A percentile compares a stretch with the other conserved stretches of the same genome.
Evolutionary conservation across 2,888 invertebrate genomes (phyloP).

Genomic region (Scaeva pyrastri): DNA sequence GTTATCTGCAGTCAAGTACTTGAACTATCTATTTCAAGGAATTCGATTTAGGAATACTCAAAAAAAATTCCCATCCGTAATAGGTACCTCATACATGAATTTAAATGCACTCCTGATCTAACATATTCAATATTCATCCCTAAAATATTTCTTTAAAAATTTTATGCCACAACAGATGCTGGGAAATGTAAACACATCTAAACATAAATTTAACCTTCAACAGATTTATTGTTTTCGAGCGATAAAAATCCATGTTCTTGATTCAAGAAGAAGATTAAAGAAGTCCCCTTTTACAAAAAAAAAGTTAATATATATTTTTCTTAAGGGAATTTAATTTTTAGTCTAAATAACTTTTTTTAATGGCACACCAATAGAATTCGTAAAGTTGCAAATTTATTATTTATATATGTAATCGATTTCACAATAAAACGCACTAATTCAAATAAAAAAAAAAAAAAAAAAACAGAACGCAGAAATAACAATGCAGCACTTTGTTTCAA

Average conservation of each 20-base stretch:
- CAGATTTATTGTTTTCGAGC: not conserved
- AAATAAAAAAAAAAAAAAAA: not conserved
- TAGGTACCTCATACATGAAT: not conserved
- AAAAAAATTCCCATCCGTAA: not conserved
- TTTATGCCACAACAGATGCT: constrained; percentile 5
- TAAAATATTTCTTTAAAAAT: not conserved
- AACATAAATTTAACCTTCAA: not conserved
- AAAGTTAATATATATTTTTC: not conserved
- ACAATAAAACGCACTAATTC: not conserved
- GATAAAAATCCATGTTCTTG: not conserved
- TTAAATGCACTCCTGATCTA: not conserved
- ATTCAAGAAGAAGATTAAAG: not conserved
- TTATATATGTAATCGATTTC: too few species aligned
- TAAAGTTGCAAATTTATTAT: constrained; percentile 30
- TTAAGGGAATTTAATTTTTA: not conserved
- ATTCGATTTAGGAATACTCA: too few species aligned
- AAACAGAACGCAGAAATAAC: constrained; percentile 14
- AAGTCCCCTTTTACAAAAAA: not conserved
- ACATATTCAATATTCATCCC: not conserved
- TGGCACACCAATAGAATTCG: constrained; percentile 25
- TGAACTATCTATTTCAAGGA: too few species aligned
- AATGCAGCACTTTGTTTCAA: constrained; percentile 57
- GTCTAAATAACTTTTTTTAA: not conserved
- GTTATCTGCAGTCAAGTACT: too few species aligned
- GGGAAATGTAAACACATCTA: not conserved